phyloP scores from a whole-genome alignment of 2,113 vertebrate genomes.

The Artemisiospiza belli region DNA sequence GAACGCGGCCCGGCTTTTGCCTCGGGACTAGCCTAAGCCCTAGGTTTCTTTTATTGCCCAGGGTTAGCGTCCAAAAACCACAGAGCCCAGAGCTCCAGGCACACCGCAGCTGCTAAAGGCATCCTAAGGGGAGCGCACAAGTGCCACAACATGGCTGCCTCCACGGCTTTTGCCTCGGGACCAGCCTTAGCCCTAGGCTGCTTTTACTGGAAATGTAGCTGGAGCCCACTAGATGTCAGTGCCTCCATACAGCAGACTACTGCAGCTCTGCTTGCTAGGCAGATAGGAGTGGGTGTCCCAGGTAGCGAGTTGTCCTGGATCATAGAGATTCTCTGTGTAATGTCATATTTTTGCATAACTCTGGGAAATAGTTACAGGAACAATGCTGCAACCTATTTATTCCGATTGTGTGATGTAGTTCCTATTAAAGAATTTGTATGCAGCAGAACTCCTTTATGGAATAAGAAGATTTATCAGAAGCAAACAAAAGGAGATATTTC shows the following conservation, averaged over 20 bases:
- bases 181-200: no score
- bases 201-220: not conserved
- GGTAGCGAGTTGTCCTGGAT: not conserved
- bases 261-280: not conserved
- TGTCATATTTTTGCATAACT: not conserved
- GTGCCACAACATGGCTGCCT: no score
- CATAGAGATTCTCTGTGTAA: not conserved
- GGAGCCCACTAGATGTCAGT: constrained; percentile 57
- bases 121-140: no score
- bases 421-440: not conserved
- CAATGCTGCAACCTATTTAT: not conserved
- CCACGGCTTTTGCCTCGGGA: no score
- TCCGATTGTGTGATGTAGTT: not conserved
- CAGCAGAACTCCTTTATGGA: not conserved
- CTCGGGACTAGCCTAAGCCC: no score
- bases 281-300: not conserved
- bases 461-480: not conserved
- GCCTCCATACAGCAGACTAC: not conserved
- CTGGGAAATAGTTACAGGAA: not conserved
- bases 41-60: no score
- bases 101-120: no score
- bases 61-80: no score
- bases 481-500: not conserved
- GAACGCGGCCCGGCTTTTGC: not conserved
- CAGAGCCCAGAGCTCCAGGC: no score